These are phyloP conservation scores for Serinus canaria DNA, from an alignment of 2,113 vertebrate species.

Conservation along the genomic window DNA sequence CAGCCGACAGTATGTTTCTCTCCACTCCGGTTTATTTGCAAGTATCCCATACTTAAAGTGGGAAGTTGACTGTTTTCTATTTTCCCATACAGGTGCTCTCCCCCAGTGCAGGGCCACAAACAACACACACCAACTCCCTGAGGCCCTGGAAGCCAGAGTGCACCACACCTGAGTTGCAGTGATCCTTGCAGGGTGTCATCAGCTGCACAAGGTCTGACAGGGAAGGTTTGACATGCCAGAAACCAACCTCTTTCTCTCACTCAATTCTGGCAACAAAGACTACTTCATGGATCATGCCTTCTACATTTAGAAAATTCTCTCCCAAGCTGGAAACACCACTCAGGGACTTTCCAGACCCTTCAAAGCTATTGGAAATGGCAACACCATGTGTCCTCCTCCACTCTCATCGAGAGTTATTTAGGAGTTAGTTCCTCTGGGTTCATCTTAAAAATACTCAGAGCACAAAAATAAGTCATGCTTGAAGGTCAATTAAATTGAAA, in stretches of 20 bases:
- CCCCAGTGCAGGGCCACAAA: background rate
- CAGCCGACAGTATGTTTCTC: background rate
- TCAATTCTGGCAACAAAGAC: background rate
- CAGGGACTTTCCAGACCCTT: slow-evolving; percentile 8
- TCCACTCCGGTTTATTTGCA: background rate
- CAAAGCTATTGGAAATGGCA: background rate
- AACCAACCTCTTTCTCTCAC: background rate
- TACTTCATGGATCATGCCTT: background rate
- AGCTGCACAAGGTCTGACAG: rapidly evolving
- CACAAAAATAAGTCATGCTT: slow-evolving; percentile 46
- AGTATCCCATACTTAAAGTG: background rate
- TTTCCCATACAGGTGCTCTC: background rate
- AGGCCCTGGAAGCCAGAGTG: background rate
- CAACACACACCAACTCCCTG: background rate
- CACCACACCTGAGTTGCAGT: background rate
- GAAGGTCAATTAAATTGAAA: slow-evolving; percentile 35
- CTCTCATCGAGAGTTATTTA: slow-evolving; percentile 42
- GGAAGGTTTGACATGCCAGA: background rate
- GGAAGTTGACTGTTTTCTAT: background rate
- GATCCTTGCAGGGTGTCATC: background rate
- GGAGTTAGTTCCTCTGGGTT: slow-evolving; percentile 54
- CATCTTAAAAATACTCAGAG: slow-evolving; percentile 40
- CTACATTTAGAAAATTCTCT: slow-evolving; percentile 37
- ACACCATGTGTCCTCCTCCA: slow-evolving; percentile 26
- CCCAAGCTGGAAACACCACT: background rate